Evolutionary conservation across 2,888 invertebrate genomes (phyloP), one percentile per base, ranked within the genome.

Genomic region (Dolichomitus sp.): DNA sequence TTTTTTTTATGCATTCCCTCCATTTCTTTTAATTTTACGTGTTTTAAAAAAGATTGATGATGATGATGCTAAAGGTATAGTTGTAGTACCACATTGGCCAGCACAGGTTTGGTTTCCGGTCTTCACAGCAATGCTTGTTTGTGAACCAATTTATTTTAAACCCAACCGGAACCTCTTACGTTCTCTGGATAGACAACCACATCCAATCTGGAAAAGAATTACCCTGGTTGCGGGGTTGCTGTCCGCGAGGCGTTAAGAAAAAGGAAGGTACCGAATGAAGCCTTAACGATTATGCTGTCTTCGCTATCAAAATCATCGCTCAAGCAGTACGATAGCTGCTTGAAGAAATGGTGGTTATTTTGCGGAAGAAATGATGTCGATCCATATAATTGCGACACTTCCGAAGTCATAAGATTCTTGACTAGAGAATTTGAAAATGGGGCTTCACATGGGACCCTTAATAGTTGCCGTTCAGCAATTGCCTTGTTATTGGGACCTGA

Each of bases 1-100:
- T 0, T 77, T 78, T n/a, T 86, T 84, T 59, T 86, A 86, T 33
- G 84, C 84, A 0, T 88, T 87, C 23, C 86, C 84, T 1, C 85
- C 84, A 7, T 86, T 82, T 70, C 30, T 80, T 19, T 40, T 86
- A 33, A 81, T 85, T 40, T 57, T 85, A 54, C 75, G 63, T 23
- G 23, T 23, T 23, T 23, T 23, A 23, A 23, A 23, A 23, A 23
- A 23, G 2, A 23, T 23, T 23, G 23, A 23, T 23, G 23, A 23
- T 23, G 23, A 23, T 23, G 23, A 23, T 23, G 23, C 23, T 23
- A 23, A 23, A 23, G 23, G 23, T 23, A 23, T 23, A 23, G 23
- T 23, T 23, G 23, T 23, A 23, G 23, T 23, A 23, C 23, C 23
- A 2, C 23, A 23, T 23, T 23, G 2, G 23, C 23, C 23, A 23